These are phyloP conservation scores for Lichenostomus cassidix DNA, from an alignment of 2,113 vertebrate species.

Conservation along the genomic window DNA sequence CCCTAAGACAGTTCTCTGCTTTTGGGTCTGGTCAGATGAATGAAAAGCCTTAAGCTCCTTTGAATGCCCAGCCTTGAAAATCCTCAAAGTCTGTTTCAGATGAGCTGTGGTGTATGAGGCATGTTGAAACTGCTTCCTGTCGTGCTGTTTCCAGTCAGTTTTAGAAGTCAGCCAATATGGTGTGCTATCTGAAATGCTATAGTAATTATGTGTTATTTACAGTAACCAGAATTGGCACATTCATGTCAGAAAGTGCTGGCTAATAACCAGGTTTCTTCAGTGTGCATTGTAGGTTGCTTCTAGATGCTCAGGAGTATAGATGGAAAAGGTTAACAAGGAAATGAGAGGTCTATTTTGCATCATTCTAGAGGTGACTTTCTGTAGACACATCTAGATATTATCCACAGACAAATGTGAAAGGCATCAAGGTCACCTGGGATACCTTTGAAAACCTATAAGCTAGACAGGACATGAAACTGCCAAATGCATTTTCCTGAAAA, in stretches of 20 bases:
- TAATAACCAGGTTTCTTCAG: conserved; percentile 55
- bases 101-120: not conserved
- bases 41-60: not conserved
- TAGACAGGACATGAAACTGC: not conserved
- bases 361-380: not conserved
- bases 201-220: conserved; percentile 62
- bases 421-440: not conserved
- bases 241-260: conserved; percentile 31
- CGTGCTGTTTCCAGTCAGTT: conserved; percentile 41
- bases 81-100: not conserved
- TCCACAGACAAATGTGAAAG: not conserved
- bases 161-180: conserved; percentile 53
- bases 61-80: not conserved
- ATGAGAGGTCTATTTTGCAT: not conserved
- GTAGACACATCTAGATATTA: not conserved
- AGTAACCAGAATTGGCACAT: conserved; percentile 57
- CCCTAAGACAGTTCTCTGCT: not conserved
- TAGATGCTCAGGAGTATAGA: not conserved
- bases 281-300: not conserved
- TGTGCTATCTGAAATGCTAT: conserved; percentile 59
- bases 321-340: not conserved
- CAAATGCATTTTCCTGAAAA: not conserved
- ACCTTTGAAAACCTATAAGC: not conserved
- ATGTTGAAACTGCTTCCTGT: conserved; percentile 42
- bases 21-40: not conserved